These are phyloP conservation scores for Aleadryas rufinucha DNA, from an alignment of 2,113 vertebrate genomes.

Conservation along the genomic window DNA sequence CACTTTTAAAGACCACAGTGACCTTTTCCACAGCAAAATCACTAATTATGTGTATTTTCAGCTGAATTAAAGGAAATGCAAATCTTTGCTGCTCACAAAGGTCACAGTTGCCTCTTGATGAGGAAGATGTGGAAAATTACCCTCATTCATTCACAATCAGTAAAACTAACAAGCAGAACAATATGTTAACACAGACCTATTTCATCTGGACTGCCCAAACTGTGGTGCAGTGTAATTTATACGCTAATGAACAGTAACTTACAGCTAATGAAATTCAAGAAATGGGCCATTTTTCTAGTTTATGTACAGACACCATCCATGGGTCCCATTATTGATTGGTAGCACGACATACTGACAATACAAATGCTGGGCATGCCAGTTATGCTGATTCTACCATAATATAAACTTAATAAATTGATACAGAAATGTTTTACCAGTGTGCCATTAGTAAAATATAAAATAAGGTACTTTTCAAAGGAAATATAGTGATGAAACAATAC, in stretches of 20 bases:
- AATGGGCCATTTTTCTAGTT: not conserved
- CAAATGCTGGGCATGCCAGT: not conserved
- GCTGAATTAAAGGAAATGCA: not conserved
- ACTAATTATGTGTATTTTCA: not conserved
- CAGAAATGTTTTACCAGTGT: not conserved
- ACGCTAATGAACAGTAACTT: not conserved
- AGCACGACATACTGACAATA: not conserved
- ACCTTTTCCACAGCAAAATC: not conserved
- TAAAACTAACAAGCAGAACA: not conserved
- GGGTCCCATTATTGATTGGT: not conserved
- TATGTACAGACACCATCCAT: not conserved
- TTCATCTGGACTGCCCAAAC: not conserved
- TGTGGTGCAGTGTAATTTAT: not conserved
- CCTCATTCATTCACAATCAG: not conserved
- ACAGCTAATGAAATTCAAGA: not conserved
- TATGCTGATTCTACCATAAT: not conserved
- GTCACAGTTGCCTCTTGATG: not conserved
- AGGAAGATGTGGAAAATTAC: conserved; percentile 2
- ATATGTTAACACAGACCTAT: not conserved
- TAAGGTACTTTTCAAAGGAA: not conserved
- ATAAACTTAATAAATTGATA: not conserved
- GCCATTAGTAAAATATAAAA: not conserved
- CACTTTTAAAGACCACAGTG: not conserved
- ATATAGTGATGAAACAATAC: not conserved
- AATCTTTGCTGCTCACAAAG: not conserved